A percentile compares a stretch with the other conserved stretches of the same genome.
phyloP scores from a whole-genome alignment of 1,140 invertebrate species.

The Cheumatopsyche charites region DNA sequence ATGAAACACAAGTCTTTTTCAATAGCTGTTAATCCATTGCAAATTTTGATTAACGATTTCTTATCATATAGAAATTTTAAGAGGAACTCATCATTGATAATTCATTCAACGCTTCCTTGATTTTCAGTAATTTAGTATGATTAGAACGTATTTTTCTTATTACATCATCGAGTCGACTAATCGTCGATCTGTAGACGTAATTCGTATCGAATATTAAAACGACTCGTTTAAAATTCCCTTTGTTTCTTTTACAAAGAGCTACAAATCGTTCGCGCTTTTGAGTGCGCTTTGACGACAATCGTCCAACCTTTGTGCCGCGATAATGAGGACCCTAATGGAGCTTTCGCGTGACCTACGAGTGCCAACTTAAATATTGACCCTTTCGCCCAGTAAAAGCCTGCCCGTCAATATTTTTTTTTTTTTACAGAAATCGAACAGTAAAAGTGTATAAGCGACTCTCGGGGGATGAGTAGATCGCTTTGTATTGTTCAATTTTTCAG shows the following conservation, averaged over 20 bases:
- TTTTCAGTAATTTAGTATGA: too few species aligned
- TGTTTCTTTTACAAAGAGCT: not conserved
- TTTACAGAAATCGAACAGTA: not conserved
- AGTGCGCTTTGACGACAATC: not conserved
- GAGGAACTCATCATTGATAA: too few species aligned
- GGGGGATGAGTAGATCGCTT: not conserved
- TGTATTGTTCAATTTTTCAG: not conserved
- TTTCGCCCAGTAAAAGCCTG: conserved; percentile 14
- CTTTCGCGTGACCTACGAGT: conserved; percentile 15
- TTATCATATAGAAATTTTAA: too few species aligned
- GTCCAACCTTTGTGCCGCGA: not conserved
- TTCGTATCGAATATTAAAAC: too few species aligned
- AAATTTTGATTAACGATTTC: too few species aligned
- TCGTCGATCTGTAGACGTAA: not conserved
- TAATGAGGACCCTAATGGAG: conserved; percentile 16
- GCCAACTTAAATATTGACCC: conserved; percentile 20
- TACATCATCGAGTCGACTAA: not conserved
- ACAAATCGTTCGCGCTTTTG: not conserved
- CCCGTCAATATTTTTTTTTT: not conserved
- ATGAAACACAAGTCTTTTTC: too few species aligned
- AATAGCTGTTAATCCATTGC: too few species aligned
- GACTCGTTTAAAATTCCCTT: not conserved
- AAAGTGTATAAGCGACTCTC: too few species aligned
- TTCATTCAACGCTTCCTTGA: too few species aligned
- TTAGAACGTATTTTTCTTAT: too few species aligned